Percentiles rank a stretch among this genome's conserved stretches.
These are phyloP conservation scores for Microcebus tavaratra DNA, from an alignment of 2,113 vertebrate genomes.

Conservation along the genomic window DNA sequence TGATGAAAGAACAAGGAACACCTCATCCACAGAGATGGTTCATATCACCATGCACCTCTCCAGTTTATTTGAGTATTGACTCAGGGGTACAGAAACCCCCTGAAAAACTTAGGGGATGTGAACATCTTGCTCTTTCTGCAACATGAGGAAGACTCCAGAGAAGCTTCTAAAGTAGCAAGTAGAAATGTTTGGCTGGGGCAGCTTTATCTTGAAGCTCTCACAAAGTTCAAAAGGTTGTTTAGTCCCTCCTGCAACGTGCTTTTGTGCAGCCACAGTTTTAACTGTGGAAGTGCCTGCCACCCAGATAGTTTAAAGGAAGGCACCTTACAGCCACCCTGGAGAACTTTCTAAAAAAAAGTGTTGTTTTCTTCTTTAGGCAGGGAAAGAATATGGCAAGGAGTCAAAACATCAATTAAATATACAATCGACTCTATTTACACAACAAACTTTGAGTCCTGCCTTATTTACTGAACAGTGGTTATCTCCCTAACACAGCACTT, in stretches of 20 bases:
- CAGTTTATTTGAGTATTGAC: slow-evolving; percentile 76
- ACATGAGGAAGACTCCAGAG: slow-evolving; percentile 48
- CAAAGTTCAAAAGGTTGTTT: slow-evolving; percentile 78
- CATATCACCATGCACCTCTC: slow-evolving; percentile 75
- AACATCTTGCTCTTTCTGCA: slow-evolving; percentile 69
- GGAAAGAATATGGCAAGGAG: neutral
- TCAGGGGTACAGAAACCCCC: slow-evolving; percentile 43
- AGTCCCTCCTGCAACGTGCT: slow-evolving; percentile 64
- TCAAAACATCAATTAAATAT: slow-evolving; percentile 20
- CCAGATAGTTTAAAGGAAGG: slow-evolving; percentile 49
- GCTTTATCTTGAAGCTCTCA: slow-evolving; percentile 69
- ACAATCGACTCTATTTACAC: neutral
- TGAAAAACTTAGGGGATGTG: slow-evolving; percentile 29
- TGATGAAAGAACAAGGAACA: slow-evolving; percentile 82
- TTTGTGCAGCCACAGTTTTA: neutral
- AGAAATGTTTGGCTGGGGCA: slow-evolving; percentile 67
- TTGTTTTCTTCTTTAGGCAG: neutral
- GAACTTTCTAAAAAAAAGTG: neutral
- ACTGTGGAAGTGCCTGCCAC: slow-evolving; percentile 40
- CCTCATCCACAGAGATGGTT: slow-evolving; percentile 78
- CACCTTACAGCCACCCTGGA: neutral
- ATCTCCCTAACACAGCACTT: neutral
- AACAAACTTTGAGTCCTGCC: neutral
- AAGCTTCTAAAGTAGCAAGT: slow-evolving; percentile 71
- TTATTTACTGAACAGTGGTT: neutral